Evolutionary conservation across 2,888 invertebrate genomes (phyloP).

Genomic region (Heteromurus nitidus): DNA sequence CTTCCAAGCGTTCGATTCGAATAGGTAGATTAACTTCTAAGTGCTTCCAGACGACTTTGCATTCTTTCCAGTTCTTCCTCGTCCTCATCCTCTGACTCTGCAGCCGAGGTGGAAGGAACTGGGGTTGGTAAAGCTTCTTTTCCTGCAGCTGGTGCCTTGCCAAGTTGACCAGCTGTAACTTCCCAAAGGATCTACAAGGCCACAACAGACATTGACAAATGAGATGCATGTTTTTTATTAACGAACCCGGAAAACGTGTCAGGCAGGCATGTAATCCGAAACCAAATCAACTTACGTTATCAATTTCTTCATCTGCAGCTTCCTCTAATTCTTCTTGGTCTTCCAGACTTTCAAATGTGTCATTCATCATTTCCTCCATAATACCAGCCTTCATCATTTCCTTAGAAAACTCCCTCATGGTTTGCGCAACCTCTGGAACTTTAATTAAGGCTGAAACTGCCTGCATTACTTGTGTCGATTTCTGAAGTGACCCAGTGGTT

Average conservation of each 20-base stretch:
- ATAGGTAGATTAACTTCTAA: constrained; percentile 90
- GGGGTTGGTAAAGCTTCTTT: constrained; percentile 77
- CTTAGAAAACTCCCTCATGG: constrained; percentile 97
- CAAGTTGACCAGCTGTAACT: constrained; percentile 92
- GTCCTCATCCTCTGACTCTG: constrained; percentile 79
- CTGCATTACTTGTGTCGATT: constrained; percentile 99
- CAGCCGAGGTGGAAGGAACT: constrained; percentile 79
- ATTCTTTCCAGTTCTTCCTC: constrained; percentile 92
- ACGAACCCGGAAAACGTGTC: too few relatives aligned
- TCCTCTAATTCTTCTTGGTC: constrained; percentile 97
- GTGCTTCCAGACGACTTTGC: constrained; percentile 90
- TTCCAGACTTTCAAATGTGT: constrained; percentile 92
- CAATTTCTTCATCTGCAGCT: constrained; percentile 94
- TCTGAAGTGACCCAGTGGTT: constrained; percentile 93
- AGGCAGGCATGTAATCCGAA: too few relatives aligned
- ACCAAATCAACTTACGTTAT: constrained; percentile 85
- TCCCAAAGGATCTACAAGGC: constrained; percentile 85
- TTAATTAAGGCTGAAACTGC: constrained; percentile 95
- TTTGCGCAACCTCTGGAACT: constrained; percentile 94
- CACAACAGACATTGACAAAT: background rate
- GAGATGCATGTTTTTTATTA: too few relatives aligned
- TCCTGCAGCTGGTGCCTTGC: constrained; percentile 87
- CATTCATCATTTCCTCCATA: constrained; percentile 99
- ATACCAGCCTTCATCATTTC: constrained; percentile 99
- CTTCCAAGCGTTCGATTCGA: too few relatives aligned